Percentiles rank a stretch among this genome's conserved stretches.
These are phyloP conservation scores for Cryptocephalus moraei DNA, from an alignment of 2,888 invertebrate species.

Conservation along the genomic window DNA sequence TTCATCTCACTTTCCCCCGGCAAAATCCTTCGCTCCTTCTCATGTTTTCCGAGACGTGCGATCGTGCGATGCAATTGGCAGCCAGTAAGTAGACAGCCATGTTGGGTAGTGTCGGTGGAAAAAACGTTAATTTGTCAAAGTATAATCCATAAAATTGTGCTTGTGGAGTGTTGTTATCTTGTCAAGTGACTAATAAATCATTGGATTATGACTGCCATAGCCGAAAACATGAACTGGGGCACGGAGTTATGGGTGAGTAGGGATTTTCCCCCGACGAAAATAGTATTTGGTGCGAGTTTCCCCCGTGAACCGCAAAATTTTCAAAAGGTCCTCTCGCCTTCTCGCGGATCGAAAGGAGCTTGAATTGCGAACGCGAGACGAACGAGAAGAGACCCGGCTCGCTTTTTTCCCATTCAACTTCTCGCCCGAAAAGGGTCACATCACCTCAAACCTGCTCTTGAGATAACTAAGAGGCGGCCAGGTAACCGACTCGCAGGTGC, in stretches of 20 bases:
- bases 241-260: conserved; percentile 57
- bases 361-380: too few relatives aligned
- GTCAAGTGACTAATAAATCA: conserved; percentile 22
- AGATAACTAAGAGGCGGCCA: too few relatives aligned
- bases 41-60: too few relatives aligned
- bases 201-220: conserved; percentile 23
- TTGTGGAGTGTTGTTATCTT: conserved; percentile 15
- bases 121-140: conserved; percentile 23
- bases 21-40: too few relatives aligned
- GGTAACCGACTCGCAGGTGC: too few relatives aligned
- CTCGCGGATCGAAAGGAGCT: background rate
- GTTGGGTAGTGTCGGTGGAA: conserved; percentile 30
- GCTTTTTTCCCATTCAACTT: too few relatives aligned
- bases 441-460: too few relatives aligned
- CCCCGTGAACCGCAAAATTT: background rate
- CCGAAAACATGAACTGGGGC: conserved; percentile 50
- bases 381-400: too few relatives aligned
- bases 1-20: too few relatives aligned
- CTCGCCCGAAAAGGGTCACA: too few relatives aligned
- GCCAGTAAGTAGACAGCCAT: conserved; percentile 23
- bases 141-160: conserved; percentile 11
- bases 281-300: background rate
- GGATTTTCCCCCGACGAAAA: background rate
- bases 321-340: background rate
- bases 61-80: background rate